Evolutionary conservation across 2,113 vertebrate genomes (phyloP).

Genomic region (Pterocles burchelli): DNA sequence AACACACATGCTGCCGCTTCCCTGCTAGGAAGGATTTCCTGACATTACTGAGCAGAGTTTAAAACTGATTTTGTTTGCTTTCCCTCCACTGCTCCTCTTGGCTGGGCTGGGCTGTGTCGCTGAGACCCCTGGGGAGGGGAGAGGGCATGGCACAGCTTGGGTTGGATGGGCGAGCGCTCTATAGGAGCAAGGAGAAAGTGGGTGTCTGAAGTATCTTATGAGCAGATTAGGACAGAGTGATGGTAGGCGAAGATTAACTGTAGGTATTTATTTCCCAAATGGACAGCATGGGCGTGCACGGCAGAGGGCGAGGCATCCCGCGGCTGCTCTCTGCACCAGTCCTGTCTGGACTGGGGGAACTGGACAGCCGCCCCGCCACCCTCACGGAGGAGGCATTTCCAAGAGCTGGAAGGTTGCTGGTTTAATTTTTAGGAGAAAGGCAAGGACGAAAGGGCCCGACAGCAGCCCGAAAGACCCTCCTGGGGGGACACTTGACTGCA

Average conservation of each 20-base stretch:
- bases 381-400: neutral
- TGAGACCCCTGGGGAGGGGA: neutral
- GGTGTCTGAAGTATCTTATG: neutral
- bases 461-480: neutral
- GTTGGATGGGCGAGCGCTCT: accelerated
- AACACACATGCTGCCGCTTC: neutral
- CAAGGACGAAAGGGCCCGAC: neutral
- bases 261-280: neutral
- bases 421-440: neutral
- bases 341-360: neutral
- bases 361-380: accelerated
- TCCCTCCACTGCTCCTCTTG: neutral
- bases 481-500: accelerated
- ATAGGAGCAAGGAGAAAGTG: neutral
- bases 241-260: neutral
- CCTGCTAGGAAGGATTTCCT: neutral
- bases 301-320: neutral
- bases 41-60: neutral
- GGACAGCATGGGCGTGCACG: accelerated
- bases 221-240: neutral
- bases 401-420: neutral
- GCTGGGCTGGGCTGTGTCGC: accelerated
- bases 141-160: neutral
- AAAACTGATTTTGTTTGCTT: neutral
- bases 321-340: neutral